A percentile compares a stretch with the other conserved stretches of the same genome.
Conservation (phyloP, 2,888 invertebrate genomes). For the Tenodera sinensis region DNA sequence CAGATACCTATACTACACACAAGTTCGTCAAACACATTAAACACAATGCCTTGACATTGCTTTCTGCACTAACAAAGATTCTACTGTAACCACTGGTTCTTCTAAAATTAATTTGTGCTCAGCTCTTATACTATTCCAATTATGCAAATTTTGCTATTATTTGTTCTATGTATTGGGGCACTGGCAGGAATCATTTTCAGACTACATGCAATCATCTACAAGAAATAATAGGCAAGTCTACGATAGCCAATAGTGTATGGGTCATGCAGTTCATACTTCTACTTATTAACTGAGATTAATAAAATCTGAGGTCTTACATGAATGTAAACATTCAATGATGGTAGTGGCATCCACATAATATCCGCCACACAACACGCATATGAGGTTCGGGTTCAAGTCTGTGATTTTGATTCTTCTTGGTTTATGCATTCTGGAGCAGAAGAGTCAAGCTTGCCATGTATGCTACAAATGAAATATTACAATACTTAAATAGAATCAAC, state of each 20-base stretch:
- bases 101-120: no score
- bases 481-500: neutral
- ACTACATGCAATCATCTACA: neutral
- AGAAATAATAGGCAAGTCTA: no score
- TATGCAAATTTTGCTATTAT: no score
- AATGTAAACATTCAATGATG: conserved; percentile 73
- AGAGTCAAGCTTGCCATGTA: conserved; percentile 2
- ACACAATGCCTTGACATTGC: no score
- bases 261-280: neutral
- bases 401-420: conserved; percentile 46
- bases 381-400: conserved; percentile 63
- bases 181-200: neutral
- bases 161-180: no score
- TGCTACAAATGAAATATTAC: conserved; percentile 1
- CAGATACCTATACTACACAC: no score
- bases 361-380: conserved; percentile 67
- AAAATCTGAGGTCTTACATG: conserved; percentile 55
- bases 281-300: neutral
- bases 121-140: no score
- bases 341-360: conserved; percentile 78
- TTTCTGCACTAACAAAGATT: no score
- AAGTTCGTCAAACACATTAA: no score
- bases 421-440: conserved; percentile 43
- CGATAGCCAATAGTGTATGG: neutral
- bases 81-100: no score